These are phyloP conservation scores for Nettapus auritus DNA, from an alignment of 2,113 vertebrate genomes.

Conservation along the genomic window DNA sequence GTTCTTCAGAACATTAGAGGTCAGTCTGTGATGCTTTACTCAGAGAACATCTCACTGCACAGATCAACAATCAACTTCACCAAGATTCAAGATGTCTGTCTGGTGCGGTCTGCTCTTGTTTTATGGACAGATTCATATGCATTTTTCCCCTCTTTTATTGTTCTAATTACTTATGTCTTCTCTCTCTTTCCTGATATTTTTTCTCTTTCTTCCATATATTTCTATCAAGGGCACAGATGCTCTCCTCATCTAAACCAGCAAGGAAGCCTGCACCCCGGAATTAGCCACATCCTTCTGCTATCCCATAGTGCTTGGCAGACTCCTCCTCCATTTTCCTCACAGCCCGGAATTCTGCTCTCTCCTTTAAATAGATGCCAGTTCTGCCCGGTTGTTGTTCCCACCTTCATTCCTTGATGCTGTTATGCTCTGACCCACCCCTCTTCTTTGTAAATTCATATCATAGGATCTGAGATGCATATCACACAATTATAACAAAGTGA, in stretches of 20 bases:
- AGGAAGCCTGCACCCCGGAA: not conserved
- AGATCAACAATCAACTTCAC: accelerated
- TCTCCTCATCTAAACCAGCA: too few species aligned
- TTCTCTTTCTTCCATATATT: not conserved
- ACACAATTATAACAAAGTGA: not conserved
- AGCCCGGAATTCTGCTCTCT: not conserved
- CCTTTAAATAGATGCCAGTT: not conserved
- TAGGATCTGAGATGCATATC: too few species aligned
- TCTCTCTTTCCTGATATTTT: not conserved
- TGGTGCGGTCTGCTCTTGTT: accelerated
- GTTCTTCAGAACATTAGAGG: not conserved
- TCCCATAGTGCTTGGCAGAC: too few species aligned
- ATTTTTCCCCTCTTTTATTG: not conserved
- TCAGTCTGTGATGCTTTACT: not conserved
- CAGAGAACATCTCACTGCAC: not conserved
- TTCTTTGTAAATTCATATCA: not conserved
- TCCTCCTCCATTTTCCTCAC: not conserved
- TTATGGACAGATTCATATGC: not conserved
- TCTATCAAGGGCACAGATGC: not conserved
- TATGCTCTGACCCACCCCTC: not conserved
- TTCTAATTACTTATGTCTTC: accelerated
- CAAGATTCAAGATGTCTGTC: too few species aligned
- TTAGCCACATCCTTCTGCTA: not conserved
- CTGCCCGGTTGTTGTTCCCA: not conserved
- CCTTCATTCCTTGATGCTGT: not conserved